Percentiles rank a stretch among this genome's conserved stretches.
Conservation (phyloP, 2,888 invertebrate species). For the Brachypalpus laphriformis region DNA sequence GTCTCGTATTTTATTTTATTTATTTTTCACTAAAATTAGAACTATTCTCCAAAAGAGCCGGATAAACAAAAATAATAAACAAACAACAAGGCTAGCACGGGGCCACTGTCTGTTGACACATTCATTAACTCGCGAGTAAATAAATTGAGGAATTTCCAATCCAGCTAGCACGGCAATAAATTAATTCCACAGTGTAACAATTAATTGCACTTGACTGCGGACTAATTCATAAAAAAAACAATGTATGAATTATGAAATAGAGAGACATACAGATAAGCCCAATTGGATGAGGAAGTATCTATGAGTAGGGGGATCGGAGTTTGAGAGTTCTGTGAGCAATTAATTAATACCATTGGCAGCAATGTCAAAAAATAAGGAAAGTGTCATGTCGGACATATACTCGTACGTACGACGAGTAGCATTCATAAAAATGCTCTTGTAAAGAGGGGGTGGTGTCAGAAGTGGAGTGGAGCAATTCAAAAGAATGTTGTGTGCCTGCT, state of each 20-base stretch:
- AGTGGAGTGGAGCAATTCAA: conserved; percentile 3
- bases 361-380: conserved; percentile 55
- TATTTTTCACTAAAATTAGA: conserved; percentile 54
- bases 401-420: conserved; percentile 30
- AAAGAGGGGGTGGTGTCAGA: background rate
- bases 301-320: background rate
- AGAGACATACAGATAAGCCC: conserved; percentile 3
- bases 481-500: conserved; percentile 34
- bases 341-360: conserved; percentile 67
- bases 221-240: conserved; percentile 65
- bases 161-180: conserved; percentile 61
- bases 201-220: conserved; percentile 73
- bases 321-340: conserved; percentile 28
- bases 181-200: conserved; percentile 68
- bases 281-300: background rate
- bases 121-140: conserved; percentile 67
- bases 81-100: conserved; percentile 17
- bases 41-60: conserved; percentile 33
- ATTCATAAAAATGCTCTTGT: conserved; percentile 42
- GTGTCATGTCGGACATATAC: conserved; percentile 63
- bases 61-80: conserved; percentile 44
- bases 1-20: background rate
- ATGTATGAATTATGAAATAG: conserved; percentile 65
- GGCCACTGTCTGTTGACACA: conserved; percentile 58
- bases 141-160: conserved; percentile 65